Base-by-base conservation (phyloP, 2,797 vertebrate genomes). In the Malacoctenus gilli region DNA sequence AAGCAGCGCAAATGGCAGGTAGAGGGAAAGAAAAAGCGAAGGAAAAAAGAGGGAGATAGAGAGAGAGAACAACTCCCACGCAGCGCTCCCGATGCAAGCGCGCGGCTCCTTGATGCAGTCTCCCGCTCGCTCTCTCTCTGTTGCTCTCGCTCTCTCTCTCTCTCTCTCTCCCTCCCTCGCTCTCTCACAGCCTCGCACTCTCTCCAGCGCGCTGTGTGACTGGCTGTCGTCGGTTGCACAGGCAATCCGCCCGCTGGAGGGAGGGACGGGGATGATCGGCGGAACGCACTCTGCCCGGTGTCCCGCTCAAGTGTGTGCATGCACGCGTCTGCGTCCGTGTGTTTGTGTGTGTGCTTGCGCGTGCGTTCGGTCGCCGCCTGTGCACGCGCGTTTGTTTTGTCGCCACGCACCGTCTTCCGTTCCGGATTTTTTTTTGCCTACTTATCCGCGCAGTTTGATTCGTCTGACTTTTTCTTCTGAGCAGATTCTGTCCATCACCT, bases 31-130 rank as follows among this genome's bases (percentile, higher is more conserved):
- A 68, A n/a, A n/a, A n/a, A n/a, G 22, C 4, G 22, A 23, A 23
- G 22, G 22, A 23, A 23, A n/a, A n/a, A n/a, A 8, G 22, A 77
- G 65, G 69, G 56, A 59, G 56, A 63, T 58, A 59, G 56, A 63
- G 59, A 44, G 21, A 46, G 72, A 52, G 67, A 68, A 50, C 57
- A 60, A 86, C 87, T 89, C 88, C 85, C 77, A 89, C 85, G 83
- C 84, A 71, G 40, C 63, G 64, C 53, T 66, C 68, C 69, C 68
- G 23, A 59, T 53, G 68, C 63, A 11, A 41, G 68, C 68, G 63
- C 72, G 21, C 73, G 37, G 71, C 64, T 67, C 48, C 68, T 41
- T 67, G 71, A 77, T 64, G 68, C 81, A 23, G 79, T 73, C 61
- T 79, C 65, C 73, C 58, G 6, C 25, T 28, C 25, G 6, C 25